These are phyloP conservation scores for Ifrita kowaldi DNA, from an alignment of 2,113 vertebrate genomes.

Conservation along the genomic window DNA sequence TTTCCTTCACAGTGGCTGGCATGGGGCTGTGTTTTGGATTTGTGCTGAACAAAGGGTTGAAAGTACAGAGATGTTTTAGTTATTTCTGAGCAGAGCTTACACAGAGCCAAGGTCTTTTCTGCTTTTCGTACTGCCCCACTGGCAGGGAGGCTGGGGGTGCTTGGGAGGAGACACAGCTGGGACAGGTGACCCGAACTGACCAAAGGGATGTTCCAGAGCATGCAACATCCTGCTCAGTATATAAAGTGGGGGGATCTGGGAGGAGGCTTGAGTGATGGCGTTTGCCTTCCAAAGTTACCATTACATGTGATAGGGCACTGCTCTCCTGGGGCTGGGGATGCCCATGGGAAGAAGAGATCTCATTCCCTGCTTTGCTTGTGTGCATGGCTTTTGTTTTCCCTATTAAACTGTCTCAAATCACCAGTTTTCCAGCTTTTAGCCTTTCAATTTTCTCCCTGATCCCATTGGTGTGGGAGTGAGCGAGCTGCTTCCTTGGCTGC, in stretches of 20 bases:
- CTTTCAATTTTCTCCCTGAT: background rate
- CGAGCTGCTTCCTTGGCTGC: background rate
- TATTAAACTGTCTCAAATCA: background rate
- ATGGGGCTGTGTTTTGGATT: background rate
- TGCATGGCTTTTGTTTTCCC: background rate
- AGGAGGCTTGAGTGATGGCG: too few relatives aligned
- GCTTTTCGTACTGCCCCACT: accelerated
- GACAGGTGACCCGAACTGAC: background rate
- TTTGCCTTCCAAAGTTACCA: background rate
- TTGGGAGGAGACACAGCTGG: background rate
- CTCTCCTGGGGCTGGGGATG: background rate
- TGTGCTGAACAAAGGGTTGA: background rate
- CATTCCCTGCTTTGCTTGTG: background rate
- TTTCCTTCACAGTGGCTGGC: background rate
- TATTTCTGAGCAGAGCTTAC: background rate
- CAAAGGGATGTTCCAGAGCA: background rate
- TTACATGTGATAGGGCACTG: accelerated
- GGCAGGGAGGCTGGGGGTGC: too few relatives aligned
- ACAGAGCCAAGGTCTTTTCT: background rate
- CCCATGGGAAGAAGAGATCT: background rate
- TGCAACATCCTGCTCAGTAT: accelerated
- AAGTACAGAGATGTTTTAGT: background rate
- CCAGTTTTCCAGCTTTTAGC: background rate
- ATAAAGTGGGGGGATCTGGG: accelerated
- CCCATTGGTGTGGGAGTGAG: background rate